Base-by-base conservation (phyloP, 2,888 invertebrate species). In the Apotomis turbidana region DNA sequence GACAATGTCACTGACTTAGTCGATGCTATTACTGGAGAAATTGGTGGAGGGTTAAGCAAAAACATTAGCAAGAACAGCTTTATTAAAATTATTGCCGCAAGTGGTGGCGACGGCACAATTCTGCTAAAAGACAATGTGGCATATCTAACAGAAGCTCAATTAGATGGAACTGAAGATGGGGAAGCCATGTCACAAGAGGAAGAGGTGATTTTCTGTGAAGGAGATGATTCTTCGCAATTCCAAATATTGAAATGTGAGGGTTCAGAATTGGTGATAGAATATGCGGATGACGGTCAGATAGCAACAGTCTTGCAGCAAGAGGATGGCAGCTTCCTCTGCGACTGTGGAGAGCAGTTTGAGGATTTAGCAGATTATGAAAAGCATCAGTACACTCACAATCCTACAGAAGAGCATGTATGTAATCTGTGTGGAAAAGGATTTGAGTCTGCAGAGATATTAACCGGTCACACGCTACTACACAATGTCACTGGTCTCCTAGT, bases 351-450 rank as follows among this genome's bases (percentile, higher is more conserved):
- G 66, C 84, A 89, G 51, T 93, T 90, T 77, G 86, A 88, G 58
- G 90, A 93, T 52, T 79, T 91, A 49, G 78, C 81, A 0, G 88
- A 88, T n/a, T 93, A 89, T 83, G 88, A 91, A 68, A 88, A 87
- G 66, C 94, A 94, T 80, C 91, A 90, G 75, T 81, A 82, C 15
- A 88, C 89, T 55, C 93, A 93, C 66, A 90, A 91, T 60, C 86
- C 89, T 1, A 86, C 84, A 0, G 90, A 87, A 0, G 90, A 90
- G 49, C 85, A 90, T 74, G 77, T 91, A 0, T 94, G 94, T 72
- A 90, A 86, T 68, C 78, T 93, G 4, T 94, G 94, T 68, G 91
- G 92, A 0, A 93, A 93, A 80, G 91, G 90, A 0, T 93, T 93
- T 78, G 94, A 94, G 75, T 88, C 93, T 0, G 76, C 85, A 0